Evolutionary conservation across 2,888 invertebrate genomes (phyloP).

Genomic region (Spisula solida): DNA sequence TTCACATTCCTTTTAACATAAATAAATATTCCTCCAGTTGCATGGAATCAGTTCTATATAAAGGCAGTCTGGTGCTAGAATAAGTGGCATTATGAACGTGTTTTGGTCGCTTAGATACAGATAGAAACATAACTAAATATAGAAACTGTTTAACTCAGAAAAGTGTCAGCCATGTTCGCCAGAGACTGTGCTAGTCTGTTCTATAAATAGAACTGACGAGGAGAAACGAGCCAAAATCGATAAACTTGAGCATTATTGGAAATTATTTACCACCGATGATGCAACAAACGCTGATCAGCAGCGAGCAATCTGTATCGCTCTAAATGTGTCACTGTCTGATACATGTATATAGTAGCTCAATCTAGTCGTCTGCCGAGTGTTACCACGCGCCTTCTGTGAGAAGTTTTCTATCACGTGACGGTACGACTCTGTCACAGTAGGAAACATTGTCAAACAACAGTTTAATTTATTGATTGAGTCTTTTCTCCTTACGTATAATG

Average conservation of each 20-base stretch:
- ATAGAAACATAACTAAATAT: conserved; percentile 37
- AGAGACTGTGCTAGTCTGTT: conserved; percentile 18
- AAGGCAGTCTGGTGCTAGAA: neutral
- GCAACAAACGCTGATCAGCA: neutral
- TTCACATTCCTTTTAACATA: conserved; percentile 5
- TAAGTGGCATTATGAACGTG: conserved; percentile 15
- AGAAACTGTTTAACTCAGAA: conserved; percentile 16
- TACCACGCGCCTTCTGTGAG: neutral
- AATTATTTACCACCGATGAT: conserved; percentile 16
- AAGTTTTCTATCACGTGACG: neutral
- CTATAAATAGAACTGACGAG: conserved; percentile 20
- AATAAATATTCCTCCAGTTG: neutral
- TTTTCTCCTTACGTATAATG: too few relatives aligned
- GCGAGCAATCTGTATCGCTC: conserved; percentile 15
- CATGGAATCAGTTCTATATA: conserved; percentile 16
- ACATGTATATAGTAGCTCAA: conserved; percentile 23
- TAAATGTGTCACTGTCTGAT: conserved; percentile 5
- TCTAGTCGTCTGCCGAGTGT: neutral
- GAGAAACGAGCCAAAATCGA: conserved; percentile 11
- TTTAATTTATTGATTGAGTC: too few relatives aligned
- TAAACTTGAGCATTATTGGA: conserved; percentile 22
- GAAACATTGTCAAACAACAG: too few relatives aligned
- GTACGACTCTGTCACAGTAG: neutral
- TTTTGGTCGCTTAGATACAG: conserved; percentile 43
- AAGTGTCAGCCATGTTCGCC: conserved; percentile 20